phyloP scores from a whole-genome alignment of 2,113 vertebrate species.

The Regulus satrapa region DNA sequence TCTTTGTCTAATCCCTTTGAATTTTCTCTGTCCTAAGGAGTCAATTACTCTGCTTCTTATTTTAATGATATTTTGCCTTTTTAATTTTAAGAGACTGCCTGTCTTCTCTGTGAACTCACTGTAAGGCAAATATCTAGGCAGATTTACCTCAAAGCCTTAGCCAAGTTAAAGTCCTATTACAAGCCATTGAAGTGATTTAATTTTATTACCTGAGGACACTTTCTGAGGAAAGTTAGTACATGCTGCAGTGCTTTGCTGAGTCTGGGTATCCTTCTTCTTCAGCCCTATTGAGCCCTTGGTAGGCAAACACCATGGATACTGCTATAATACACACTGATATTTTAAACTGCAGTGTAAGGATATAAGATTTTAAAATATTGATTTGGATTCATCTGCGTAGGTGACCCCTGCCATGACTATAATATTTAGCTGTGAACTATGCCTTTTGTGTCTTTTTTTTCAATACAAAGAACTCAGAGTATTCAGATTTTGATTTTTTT shows the following conservation, averaged over 20 bases:
- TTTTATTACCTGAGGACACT: constrained; percentile 25
- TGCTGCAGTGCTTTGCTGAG: neutral
- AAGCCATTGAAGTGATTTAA: constrained; percentile 12
- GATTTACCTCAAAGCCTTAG: neutral
- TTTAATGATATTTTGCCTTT: neutral
- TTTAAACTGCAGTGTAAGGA: neutral
- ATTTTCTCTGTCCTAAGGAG: neutral
- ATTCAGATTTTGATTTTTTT: neutral
- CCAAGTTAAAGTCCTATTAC: constrained; percentile 15
- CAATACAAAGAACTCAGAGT: too few relatives aligned
- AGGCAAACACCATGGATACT: neutral
- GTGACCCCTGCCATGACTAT: neutral
- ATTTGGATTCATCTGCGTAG: neutral
- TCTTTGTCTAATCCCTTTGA: neutral
- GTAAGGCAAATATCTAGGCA: neutral
- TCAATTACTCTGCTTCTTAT: neutral
- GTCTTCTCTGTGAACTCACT: neutral
- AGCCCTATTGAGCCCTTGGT: neutral
- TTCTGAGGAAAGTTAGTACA: neutral
- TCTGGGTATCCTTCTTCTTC: neutral
- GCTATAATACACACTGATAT: neutral
- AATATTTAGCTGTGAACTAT: neutral
- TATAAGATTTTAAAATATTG: neutral
- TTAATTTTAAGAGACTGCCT: constrained; percentile 16
- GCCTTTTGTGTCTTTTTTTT: neutral